Evolutionary conservation across 2,888 invertebrate genomes (phyloP).

Genomic region (Boloria selene): DNA sequence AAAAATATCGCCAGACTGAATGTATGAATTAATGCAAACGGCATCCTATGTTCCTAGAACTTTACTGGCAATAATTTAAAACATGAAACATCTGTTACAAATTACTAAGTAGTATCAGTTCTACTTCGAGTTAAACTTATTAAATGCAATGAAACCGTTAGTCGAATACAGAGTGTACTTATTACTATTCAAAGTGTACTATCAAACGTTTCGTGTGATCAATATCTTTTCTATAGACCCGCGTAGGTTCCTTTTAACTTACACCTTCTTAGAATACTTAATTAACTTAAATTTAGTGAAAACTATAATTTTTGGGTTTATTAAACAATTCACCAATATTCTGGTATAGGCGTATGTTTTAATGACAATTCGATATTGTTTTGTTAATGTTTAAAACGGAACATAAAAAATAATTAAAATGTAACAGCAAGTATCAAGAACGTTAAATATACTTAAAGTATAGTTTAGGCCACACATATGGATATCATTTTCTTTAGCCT

Average conservation of each 20-base stretch:
- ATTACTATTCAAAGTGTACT: constrained; percentile 66
- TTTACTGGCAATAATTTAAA: constrained; percentile 14
- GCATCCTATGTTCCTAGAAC: constrained; percentile 8
- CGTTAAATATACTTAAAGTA: neutral
- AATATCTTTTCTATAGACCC: constrained; percentile 58
- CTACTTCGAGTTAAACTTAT: constrained; percentile 51
- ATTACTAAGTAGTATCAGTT: constrained; percentile 24
- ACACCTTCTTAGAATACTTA: constrained; percentile 20
- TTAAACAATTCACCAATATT: too few species aligned
- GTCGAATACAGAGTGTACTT: constrained; percentile 59
- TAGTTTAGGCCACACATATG: constrained; percentile 60
- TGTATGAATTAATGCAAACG: neutral
- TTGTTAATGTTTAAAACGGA: too few species aligned
- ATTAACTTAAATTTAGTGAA: neutral
- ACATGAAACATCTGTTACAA: constrained; percentile 30
- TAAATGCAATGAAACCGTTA: constrained; percentile 50
- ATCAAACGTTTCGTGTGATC: constrained; percentile 63
- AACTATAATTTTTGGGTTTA: neutral
- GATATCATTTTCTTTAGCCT: constrained; percentile 59
- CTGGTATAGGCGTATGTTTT: too few species aligned
- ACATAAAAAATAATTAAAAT: too few species aligned
- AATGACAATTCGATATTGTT: too few species aligned
- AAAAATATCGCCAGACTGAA: too few species aligned
- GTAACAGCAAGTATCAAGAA: neutral
- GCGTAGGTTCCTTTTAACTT: constrained; percentile 23